These are phyloP conservation scores for Trachythela sp. DNA, from an alignment of 64 coral and sea anemone genomes.

Conservation along the genomic window DNA sequence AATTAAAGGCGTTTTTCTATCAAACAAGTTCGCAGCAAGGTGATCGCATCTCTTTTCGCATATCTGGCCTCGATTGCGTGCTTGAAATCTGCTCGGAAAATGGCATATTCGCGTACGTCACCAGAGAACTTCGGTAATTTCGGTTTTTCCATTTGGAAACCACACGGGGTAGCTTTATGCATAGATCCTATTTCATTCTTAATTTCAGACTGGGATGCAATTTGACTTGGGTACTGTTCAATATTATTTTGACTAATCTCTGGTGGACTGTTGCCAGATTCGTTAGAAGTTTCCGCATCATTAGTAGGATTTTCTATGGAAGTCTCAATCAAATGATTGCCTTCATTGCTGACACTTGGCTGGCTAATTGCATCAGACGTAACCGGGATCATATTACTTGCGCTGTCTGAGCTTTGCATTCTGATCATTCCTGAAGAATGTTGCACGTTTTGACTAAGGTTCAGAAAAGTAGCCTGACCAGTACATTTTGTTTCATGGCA, in stretches of 20 bases:
- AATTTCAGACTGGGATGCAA: background rate
- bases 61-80: constrained; percentile 10
- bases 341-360: background rate
- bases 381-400: background rate
- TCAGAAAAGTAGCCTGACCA: no score
- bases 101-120: constrained; percentile 22
- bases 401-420: background rate
- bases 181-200: background rate
- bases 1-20: constrained; percentile 2
- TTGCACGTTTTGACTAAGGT: background rate
- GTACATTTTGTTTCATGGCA: no score
- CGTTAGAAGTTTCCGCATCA: no score
- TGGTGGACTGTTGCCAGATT: background rate
- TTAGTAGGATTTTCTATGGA: background rate
- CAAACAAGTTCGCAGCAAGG: background rate
- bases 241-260: background rate
- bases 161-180: background rate
- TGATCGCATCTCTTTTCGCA: background rate
- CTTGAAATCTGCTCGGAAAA: constrained; percentile 24
- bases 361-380: background rate
- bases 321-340: background rate
- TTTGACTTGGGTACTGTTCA: background rate
- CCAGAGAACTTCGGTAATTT: constrained; percentile 26
- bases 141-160: background rate
- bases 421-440: background rate